Conservation (phyloP, 2,113 vertebrate genomes). For the Lanius ludovicianus region DNA sequence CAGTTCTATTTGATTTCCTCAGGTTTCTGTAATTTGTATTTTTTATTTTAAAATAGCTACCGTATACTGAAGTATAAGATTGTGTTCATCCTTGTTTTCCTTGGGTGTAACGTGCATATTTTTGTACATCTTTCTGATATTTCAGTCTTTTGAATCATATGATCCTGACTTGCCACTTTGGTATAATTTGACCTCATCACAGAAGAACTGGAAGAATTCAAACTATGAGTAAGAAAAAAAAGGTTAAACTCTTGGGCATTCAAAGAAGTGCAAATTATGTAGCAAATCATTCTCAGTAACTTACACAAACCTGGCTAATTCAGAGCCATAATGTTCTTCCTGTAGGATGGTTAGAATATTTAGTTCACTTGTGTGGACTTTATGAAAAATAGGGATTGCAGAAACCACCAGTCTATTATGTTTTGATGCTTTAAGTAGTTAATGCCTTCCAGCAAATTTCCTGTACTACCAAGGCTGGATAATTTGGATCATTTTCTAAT, state of each 20-base stretch:
- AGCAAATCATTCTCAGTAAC: background rate
- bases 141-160: background rate
- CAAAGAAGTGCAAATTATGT: background rate
- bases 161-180: background rate
- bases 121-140: background rate
- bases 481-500: conserved; percentile 61
- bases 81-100: background rate
- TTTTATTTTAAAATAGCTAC: background rate
- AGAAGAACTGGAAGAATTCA: background rate
- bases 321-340: background rate
- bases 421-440: conserved; percentile 35
- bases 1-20: background rate
- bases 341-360: background rate
- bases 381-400: background rate
- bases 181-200: background rate
- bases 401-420: background rate
- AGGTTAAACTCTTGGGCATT: background rate
- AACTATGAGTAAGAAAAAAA: background rate
- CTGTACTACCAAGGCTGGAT: background rate
- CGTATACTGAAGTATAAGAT: background rate
- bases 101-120: background rate
- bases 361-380: background rate
- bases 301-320: background rate
- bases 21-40: background rate
- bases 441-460: conserved; percentile 43